Percentiles rank a stretch among this genome's conserved stretches.
These are phyloP conservation scores for Aplidium turbinatum DNA, from an alignment of 23 tunicate genomes.

Conservation along the genomic window DNA sequence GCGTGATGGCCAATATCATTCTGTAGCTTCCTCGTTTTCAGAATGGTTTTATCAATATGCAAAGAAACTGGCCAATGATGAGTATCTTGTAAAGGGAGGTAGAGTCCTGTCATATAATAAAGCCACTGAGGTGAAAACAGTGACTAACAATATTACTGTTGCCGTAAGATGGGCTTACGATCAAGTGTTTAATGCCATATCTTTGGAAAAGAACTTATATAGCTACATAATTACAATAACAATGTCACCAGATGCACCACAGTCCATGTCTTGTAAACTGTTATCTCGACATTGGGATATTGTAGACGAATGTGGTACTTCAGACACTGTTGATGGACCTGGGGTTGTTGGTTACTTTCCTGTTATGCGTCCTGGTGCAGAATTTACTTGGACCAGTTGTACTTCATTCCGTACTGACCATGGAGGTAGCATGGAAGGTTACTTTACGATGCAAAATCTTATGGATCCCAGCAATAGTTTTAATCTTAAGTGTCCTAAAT, in stretches of 20 bases:
- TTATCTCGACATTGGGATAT: constrained; percentile 34
- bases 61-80: constrained; percentile 1
- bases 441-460: constrained; percentile 34
- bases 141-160: constrained; percentile 35
- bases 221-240: constrained; percentile 32
- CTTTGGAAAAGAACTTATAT: constrained; percentile 3
- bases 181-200: constrained; percentile 12
- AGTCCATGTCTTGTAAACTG: constrained; percentile 29
- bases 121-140: constrained; percentile 26
- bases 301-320: neutral
- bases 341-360: constrained; percentile 51
- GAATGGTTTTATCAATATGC: constrained; percentile 41
- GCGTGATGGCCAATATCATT: constrained; percentile 11
- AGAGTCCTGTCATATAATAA: constrained; percentile 26
- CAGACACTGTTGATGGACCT: constrained; percentile 35
- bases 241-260: constrained; percentile 33
- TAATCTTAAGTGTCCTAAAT: constrained; percentile 29
- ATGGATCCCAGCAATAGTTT: constrained; percentile 13
- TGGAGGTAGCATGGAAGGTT: constrained; percentile 41
- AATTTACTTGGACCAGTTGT: constrained; percentile 40
- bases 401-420: constrained; percentile 17
- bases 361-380: constrained; percentile 39
- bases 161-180: constrained; percentile 32
- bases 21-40: constrained; percentile 18
- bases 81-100: neutral